Evolutionary conservation across 2,888 invertebrate genomes (phyloP).

Genomic region (Cheilosia vulpina): DNA sequence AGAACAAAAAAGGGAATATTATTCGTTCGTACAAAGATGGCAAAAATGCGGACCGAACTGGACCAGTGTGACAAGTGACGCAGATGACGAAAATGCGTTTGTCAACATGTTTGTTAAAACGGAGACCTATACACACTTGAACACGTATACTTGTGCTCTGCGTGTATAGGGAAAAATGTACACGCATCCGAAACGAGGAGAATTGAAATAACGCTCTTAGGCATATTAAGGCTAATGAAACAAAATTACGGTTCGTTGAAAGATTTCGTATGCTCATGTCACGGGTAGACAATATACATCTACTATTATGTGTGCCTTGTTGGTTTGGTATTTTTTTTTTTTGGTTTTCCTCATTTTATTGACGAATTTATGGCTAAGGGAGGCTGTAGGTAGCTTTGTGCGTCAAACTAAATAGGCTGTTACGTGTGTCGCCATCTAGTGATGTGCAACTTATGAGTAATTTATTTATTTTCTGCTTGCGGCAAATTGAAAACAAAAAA

Average conservation of each 20-base stretch:
- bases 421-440: too few relatives aligned
- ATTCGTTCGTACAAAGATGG: slow-evolving; percentile 10
- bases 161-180: not conserved
- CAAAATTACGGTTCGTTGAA: slow-evolving; percentile 25
- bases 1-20: not conserved
- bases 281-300: not conserved
- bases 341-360: too few relatives aligned
- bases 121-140: not conserved
- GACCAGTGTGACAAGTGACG: not conserved
- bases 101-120: slow-evolving; percentile 24
- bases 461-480: too few relatives aligned
- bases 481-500: too few relatives aligned
- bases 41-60: not conserved
- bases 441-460: too few relatives aligned
- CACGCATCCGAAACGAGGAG: not conserved
- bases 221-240: slow-evolving; percentile 30
- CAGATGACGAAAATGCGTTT: slow-evolving; percentile 14
- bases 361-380: too few relatives aligned
- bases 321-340: too few relatives aligned
- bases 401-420: too few relatives aligned
- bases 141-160: not conserved
- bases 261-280: not conserved
- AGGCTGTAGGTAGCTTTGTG: too few relatives aligned
- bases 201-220: slow-evolving; percentile 22
- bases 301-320: too few relatives aligned